Evolutionary conservation across 1,140 invertebrate genomes (phyloP).

Genomic region (Platorchestia sp.): DNA sequence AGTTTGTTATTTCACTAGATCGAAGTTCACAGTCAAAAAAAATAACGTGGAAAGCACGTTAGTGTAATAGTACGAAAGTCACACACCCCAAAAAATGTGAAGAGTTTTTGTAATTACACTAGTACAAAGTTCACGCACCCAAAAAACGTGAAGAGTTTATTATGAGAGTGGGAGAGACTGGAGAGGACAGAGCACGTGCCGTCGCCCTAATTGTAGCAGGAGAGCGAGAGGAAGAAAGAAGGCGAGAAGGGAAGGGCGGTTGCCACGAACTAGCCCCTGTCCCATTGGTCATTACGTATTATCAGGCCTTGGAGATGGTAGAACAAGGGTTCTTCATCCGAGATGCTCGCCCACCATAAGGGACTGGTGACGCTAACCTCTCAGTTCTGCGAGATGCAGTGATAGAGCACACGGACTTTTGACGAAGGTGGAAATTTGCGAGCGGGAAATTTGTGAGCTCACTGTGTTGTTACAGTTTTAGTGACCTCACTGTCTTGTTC

Average conservation of each 20-base stretch:
- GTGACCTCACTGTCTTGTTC: too few relatives aligned
- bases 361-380: not conserved
- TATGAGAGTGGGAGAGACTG: not conserved
- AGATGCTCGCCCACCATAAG: not conserved
- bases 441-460: too few relatives aligned
- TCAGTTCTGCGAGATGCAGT: not conserved
- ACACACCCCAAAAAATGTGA: too few relatives aligned
- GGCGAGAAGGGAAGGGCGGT: too few relatives aligned
- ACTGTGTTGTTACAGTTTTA: too few relatives aligned
- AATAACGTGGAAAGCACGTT: too few relatives aligned
- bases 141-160: not conserved
- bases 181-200: not conserved
- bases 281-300: not conserved
- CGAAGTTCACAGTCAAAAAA: too few relatives aligned
- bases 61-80: too few relatives aligned
- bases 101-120: too few relatives aligned
- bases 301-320: not conserved
- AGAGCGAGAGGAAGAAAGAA: not conserved
- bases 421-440: too few relatives aligned
- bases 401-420: not conserved
- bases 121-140: too few relatives aligned
- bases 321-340: not conserved
- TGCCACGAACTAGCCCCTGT: not conserved
- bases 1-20: too few relatives aligned
- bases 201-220: not conserved